Conservation (phyloP, 2,113 vertebrate genomes). For the Orcinus orca region DNA sequence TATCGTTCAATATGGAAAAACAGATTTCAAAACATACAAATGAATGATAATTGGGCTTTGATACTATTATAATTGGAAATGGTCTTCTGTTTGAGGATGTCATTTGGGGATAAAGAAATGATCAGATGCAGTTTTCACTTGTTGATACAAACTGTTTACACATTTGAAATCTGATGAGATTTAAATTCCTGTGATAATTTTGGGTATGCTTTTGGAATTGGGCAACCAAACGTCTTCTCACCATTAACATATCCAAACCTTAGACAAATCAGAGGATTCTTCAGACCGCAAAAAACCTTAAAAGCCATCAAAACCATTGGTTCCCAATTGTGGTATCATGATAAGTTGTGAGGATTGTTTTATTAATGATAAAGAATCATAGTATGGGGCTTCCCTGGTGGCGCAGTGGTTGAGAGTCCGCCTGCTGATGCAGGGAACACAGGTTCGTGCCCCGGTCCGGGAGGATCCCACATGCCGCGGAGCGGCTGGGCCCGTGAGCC, state of each 20-base stretch:
- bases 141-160: constrained; percentile 14
- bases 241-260: neutral
- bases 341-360: neutral
- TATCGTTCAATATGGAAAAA: neutral
- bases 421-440: too few species aligned
- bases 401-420: too few species aligned
- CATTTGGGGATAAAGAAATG: constrained; percentile 13
- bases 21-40: constrained; percentile 45
- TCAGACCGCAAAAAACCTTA: neutral
- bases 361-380: neutral
- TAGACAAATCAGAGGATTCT: neutral
- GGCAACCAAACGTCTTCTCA: neutral
- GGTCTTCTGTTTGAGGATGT: constrained; percentile 11
- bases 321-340: neutral
- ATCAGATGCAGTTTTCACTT: constrained; percentile 25
- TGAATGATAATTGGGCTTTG: neutral
- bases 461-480: too few species aligned
- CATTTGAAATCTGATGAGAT: constrained; percentile 1
- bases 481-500: too few species aligned
- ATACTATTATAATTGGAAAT: neutral
- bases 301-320: neutral
- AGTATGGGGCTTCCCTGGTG: neutral
- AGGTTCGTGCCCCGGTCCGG: too few species aligned
- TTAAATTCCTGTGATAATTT: constrained; percentile 23
- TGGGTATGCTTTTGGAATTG: neutral